Base-by-base conservation (phyloP, 2,797 vertebrate species). In the Cynopterus sphinx region DNA sequence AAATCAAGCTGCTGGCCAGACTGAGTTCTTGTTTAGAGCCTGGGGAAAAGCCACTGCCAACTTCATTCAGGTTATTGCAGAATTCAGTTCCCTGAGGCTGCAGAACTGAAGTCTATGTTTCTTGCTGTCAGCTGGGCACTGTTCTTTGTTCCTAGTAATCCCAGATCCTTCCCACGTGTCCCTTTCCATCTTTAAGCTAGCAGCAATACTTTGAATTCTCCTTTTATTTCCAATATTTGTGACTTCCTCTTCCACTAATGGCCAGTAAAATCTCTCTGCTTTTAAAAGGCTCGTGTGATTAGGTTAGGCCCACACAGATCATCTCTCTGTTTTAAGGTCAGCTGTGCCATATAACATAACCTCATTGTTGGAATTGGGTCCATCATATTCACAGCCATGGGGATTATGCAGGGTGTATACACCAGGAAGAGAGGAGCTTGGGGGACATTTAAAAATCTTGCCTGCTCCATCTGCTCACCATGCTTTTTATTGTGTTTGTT, bases 101-200 rank as follows among this genome's bases (percentile, higher is more conserved):
- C 39, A 57, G 43, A 31, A 31, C 36, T 22, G 53, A 95, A 12
- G 28, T 28, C 16, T 92, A 36, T 92, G 12, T 78, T 75, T 61
- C 46, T 83, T 31, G 26, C n/a, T 53, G 28, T 31, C 41, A 31
- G 4, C 28, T 9, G 41, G n/a, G 21, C 17, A 13, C 3, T 49
- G 51, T 24, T 49, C 88, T 49, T 9, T 9, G 19, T 36, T 51
- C 6, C 53, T 49, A 15, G 41, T 9, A 1, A 33, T 70, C 31
- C 6, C 24, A 22, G 31, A 15, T 15, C 53, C 12, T 55, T 9
- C 24, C 70, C 8, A 0, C 0, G 0, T 49, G 4, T 6, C 22
- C 31, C 46, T 33, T 12, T 43, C 33, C 22, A 0, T 39, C 71
- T 39, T 33, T 3, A 33, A 1, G 19, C 17, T 19, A 2, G n/a